phyloP scores from a whole-genome alignment of 2,888 invertebrate genomes.

The Pristionchus arcanus region DNA sequence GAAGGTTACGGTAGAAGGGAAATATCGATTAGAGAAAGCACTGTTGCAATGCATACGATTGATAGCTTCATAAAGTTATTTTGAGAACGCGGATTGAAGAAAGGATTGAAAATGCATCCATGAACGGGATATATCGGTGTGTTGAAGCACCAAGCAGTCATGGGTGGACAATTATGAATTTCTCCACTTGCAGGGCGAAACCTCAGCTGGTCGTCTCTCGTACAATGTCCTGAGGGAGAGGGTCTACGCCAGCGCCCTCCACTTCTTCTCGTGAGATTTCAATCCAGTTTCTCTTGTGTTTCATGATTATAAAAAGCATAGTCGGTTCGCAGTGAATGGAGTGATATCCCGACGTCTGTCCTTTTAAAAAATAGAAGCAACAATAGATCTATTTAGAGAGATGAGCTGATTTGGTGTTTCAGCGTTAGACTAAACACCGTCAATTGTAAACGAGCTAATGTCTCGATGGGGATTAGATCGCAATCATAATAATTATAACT shows the following conservation, averaged over 20 bases:
- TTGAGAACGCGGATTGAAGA: not conserved
- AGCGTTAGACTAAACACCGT: too few relatives aligned
- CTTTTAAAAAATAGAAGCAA: not conserved
- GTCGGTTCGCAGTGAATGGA: not conserved
- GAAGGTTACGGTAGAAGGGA: not conserved
- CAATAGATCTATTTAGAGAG: too few relatives aligned
- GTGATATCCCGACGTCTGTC: not conserved
- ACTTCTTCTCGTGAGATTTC: constrained; percentile 86
- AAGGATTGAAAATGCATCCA: not conserved
- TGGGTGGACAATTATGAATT: not conserved
- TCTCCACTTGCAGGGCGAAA: constrained; percentile 87
- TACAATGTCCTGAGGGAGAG: constrained; percentile 95
- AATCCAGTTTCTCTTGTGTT: not conserved
- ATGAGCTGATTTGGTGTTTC: too few relatives aligned
- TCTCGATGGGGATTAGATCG: not conserved
- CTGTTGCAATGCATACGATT: not conserved
- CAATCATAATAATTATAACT: not conserved
- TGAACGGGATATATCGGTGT: not conserved
- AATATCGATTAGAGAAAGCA: not conserved
- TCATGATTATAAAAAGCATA: not conserved
- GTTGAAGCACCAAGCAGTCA: not conserved
- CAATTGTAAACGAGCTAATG: too few relatives aligned
- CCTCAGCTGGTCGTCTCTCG: constrained; percentile 87
- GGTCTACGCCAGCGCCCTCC: constrained; percentile 94
- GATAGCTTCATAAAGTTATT: not conserved